These are phyloP conservation scores for Rhinoderma darwinii DNA, from an alignment of 2,113 vertebrate species.

Conservation along the genomic window DNA sequence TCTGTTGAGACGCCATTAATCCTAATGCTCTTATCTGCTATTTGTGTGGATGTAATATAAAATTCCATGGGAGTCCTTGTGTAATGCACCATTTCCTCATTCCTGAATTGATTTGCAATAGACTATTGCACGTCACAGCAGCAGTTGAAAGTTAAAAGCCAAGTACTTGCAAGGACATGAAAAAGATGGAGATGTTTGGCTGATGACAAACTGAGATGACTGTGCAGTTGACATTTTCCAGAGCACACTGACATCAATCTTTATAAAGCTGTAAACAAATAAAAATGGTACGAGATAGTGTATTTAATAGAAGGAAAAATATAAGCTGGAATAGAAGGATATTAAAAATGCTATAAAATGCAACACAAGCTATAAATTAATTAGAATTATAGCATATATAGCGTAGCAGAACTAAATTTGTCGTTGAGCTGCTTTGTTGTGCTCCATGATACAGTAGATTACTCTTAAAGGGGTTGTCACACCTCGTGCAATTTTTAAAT, in stretches of 20 bases:
- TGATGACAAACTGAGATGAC: slow-evolving; percentile 56
- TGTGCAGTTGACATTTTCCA: slow-evolving; percentile 52
- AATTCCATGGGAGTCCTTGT: slow-evolving; percentile 56
- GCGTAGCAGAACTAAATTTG: no score
- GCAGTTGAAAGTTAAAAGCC: slow-evolving; percentile 54
- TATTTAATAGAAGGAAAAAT: slow-evolving; percentile 33
- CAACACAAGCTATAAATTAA: background rate
- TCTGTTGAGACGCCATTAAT: slow-evolving; percentile 45
- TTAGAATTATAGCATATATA: no score
- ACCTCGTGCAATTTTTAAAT: no score
- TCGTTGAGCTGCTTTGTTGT: no score
- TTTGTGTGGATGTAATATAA: slow-evolving; percentile 48
- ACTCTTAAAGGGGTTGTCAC: no score
- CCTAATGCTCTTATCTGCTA: slow-evolving; percentile 53
- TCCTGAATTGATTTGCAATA: slow-evolving; percentile 53
- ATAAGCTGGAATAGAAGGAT: background rate
- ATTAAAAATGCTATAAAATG: no score
- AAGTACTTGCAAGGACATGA: slow-evolving; percentile 40
- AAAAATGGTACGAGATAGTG: slow-evolving; percentile 11
- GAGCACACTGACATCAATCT: slow-evolving; percentile 33
- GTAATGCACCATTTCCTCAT: slow-evolving; percentile 52
- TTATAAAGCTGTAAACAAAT: slow-evolving; percentile 2
- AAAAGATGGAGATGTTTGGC: slow-evolving; percentile 52
- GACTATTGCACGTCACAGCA: slow-evolving; percentile 52
- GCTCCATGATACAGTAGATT: no score